These are phyloP conservation scores for Adineta ricciae DNA, from an alignment of 2,888 invertebrate genomes.

Conservation along the genomic window DNA sequence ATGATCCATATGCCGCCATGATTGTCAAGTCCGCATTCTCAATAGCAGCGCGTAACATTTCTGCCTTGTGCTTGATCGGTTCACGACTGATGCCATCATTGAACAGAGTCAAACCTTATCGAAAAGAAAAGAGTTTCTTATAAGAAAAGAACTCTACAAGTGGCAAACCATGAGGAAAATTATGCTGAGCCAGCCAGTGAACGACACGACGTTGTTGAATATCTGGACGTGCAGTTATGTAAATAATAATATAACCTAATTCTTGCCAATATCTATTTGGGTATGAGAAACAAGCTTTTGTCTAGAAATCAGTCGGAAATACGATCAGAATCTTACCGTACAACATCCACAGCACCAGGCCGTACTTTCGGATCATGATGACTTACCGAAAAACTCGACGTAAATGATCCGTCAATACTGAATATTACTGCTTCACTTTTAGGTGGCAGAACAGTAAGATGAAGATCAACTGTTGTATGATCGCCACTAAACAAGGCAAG, in stretches of 20 bases:
- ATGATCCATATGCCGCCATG: conserved; percentile 88
- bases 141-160: not conserved
- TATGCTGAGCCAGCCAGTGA: conserved; percentile 95
- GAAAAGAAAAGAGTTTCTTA: not conserved
- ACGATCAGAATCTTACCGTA: conserved; percentile 45
- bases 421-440: conserved; percentile 93
- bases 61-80: conserved; percentile 85
- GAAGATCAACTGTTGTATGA: conserved; percentile 88
- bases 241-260: conserved; percentile 86
- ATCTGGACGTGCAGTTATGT: conserved; percentile 93
- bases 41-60: conserved; percentile 61
- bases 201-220: conserved; percentile 96
- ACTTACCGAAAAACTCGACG: conserved; percentile 93
- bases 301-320: no score
- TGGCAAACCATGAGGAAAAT: conserved; percentile 67
- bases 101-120: conserved; percentile 85
- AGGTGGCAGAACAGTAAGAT: conserved; percentile 85
- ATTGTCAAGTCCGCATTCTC: conserved; percentile 69
- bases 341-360: conserved; percentile 93
- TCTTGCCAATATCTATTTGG: conserved; percentile 76
- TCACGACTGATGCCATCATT: conserved; percentile 93
- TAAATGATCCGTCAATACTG: conserved; percentile 97
- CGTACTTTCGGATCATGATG: conserved; percentile 86
- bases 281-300: no score
- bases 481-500: conserved; percentile 59